phyloP scores from a whole-genome alignment of 2,888 invertebrate genomes.

The Aleiodes alternator region DNA sequence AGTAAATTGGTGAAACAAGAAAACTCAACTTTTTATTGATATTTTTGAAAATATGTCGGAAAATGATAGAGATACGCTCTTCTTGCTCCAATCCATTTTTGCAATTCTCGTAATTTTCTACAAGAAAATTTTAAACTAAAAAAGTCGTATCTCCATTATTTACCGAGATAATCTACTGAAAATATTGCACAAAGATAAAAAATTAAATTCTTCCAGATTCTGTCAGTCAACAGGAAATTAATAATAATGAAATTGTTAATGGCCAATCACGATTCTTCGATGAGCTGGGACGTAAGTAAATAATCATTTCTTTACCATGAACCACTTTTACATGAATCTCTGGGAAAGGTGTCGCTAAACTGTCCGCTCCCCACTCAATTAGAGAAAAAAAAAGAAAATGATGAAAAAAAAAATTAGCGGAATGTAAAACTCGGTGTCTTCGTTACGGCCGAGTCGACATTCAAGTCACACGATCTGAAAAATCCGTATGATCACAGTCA shows the following conservation, averaged over 20 bases:
- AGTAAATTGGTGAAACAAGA: too few relatives aligned
- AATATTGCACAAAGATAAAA: not conserved
- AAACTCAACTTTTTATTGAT: too few relatives aligned
- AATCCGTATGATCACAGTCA: slow-evolving; percentile 5
- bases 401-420: too few relatives aligned
- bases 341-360: slow-evolving; percentile 9
- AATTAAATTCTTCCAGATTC: slow-evolving; percentile 33
- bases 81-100: too few relatives aligned
- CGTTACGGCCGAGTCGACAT: slow-evolving; percentile 57
- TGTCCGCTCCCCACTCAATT: not conserved
- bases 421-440: slow-evolving; percentile 27
- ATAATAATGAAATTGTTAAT: slow-evolving; percentile 49
- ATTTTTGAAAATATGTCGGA: too few relatives aligned
- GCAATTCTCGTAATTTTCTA: too few relatives aligned
- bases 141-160: not conserved
- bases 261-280: slow-evolving; percentile 70
- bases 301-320: slow-evolving; percentile 28
- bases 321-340: slow-evolving; percentile 15
- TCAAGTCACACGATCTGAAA: slow-evolving; percentile 55
- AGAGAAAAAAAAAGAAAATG: slow-evolving; percentile 6
- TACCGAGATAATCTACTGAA: not conserved
- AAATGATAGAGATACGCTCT: too few relatives aligned
- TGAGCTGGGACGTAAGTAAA: slow-evolving; percentile 71
- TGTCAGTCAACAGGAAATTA: slow-evolving; percentile 46
- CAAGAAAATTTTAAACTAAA: not conserved